Conservation (phyloP, 1,140 invertebrate species). For the Drusus annulatus region DNA sequence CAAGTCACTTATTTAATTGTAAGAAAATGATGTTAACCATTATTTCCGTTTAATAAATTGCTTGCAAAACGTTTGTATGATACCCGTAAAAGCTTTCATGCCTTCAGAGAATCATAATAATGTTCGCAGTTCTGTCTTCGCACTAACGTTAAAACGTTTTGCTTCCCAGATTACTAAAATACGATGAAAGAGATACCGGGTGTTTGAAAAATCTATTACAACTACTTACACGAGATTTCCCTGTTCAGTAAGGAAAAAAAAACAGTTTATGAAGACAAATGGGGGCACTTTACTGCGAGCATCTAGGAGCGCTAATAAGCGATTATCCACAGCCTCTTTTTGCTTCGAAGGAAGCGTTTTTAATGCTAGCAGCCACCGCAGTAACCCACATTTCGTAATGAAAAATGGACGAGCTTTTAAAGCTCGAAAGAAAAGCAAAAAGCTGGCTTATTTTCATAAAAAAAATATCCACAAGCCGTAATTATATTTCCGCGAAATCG, state of each 20-base stretch:
- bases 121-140: too few relatives aligned
- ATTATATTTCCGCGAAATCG: too few relatives aligned
- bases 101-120: too few relatives aligned
- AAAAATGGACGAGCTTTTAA: slow-evolving; percentile 5
- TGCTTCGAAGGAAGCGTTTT: neutral
- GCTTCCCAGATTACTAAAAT: too few relatives aligned
- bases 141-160: too few relatives aligned
- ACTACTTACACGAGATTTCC: slow-evolving; percentile 23
- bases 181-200: neutral
- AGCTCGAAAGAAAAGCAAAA: neutral
- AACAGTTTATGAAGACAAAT: slow-evolving; percentile 41
- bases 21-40: too few relatives aligned
- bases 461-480: too few relatives aligned
- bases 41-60: too few relatives aligned
- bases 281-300: slow-evolving; percentile 21
- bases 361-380: neutral
- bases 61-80: too few relatives aligned
- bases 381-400: slow-evolving; percentile 20
- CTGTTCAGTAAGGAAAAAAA: slow-evolving; percentile 27
- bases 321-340: slow-evolving; percentile 28
- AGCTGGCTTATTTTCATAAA: neutral
- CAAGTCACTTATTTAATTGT: too few relatives aligned
- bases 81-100: too few relatives aligned
- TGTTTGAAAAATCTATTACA: slow-evolving; percentile 30
- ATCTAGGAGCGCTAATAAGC: slow-evolving; percentile 33